A percentile compares a stretch with the other conserved stretches of the same genome.
phyloP scores from a whole-genome alignment of 2,113 vertebrate genomes.

The Gavialis gangeticus region DNA sequence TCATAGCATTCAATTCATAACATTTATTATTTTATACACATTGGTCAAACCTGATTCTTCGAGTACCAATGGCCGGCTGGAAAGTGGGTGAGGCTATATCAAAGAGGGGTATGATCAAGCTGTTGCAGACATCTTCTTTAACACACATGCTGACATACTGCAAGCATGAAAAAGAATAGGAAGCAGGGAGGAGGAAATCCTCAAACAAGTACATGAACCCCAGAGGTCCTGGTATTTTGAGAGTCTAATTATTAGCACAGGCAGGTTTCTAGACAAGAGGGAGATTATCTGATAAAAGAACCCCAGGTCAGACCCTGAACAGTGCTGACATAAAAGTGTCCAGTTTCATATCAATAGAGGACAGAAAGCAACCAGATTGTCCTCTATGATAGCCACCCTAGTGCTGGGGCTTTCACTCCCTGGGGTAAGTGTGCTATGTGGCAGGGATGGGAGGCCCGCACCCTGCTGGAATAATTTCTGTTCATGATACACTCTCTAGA shows the following conservation, averaged over 20 bases:
- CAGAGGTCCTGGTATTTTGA: background rate
- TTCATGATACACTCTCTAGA: no score
- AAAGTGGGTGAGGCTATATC: background rate
- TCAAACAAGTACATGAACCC: background rate
- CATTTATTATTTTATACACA: no score
- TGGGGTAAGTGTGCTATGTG: no score
- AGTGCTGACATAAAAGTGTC: background rate
- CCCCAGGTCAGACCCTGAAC: background rate
- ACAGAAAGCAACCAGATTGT: no score
- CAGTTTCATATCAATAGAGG: no score
- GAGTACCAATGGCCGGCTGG: background rate
- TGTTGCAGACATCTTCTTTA: background rate
- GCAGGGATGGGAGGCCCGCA: no score
- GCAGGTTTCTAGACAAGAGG: background rate
- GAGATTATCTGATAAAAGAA: background rate
- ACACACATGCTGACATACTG: background rate
- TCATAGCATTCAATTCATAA: background rate
- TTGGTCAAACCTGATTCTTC: background rate
- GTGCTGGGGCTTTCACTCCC: no score
- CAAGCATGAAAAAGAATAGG: background rate
- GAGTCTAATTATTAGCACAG: background rate
- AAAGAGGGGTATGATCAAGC: background rate
- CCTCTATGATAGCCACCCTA: no score
- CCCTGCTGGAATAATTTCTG: no score
- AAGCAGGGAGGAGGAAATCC: background rate